A percentile compares a stretch with the other conserved stretches of the same genome.
phyloP scores from a whole-genome alignment of 2,888 invertebrate genomes.

The Thalpophila matura region DNA sequence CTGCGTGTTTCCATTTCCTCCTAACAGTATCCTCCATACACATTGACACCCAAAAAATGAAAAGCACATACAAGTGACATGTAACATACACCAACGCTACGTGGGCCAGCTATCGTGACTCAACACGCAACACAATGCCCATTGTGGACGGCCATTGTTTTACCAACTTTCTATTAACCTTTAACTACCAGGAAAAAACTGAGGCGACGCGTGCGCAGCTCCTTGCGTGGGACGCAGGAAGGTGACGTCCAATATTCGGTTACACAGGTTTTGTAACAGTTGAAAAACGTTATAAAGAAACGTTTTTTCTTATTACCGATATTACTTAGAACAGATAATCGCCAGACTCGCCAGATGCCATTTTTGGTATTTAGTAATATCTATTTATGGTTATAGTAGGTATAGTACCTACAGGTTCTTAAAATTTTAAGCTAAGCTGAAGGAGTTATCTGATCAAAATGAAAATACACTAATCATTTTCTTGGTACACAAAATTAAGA shows the following conservation, averaged over 20 bases:
- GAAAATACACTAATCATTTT: too few relatives aligned
- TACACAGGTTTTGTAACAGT: conserved; percentile 25
- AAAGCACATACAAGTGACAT: conserved; percentile 36
- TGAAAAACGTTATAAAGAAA: conserved; percentile 20
- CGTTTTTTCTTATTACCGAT: too few relatives aligned
- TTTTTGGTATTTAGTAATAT: too few relatives aligned
- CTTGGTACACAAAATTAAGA: too few relatives aligned
- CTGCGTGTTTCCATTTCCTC: conserved; percentile 12
- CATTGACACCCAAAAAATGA: conserved; percentile 29
- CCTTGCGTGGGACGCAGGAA: conserved; percentile 51
- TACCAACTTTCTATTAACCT: conserved; percentile 83
- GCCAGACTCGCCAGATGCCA: too few relatives aligned
- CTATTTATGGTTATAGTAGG: too few relatives aligned
- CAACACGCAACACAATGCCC: conserved; percentile 75
- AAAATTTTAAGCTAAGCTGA: too few relatives aligned
- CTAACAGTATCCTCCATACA: conserved; percentile 3
- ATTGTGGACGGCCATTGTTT: conserved; percentile 81
- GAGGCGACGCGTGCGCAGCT: conserved; percentile 44
- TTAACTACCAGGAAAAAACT: conserved; percentile 78
- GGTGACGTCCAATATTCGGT: conserved; percentile 32
- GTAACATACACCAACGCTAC: conserved; percentile 49
- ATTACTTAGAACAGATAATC: too few relatives aligned
- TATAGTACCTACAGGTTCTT: too few relatives aligned
- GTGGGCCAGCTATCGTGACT: conserved; percentile 69
- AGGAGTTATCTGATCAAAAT: too few relatives aligned